Evolutionary conservation across 1,140 invertebrate species (phyloP).

Genomic region (Drosophila parabipectinata): DNA sequence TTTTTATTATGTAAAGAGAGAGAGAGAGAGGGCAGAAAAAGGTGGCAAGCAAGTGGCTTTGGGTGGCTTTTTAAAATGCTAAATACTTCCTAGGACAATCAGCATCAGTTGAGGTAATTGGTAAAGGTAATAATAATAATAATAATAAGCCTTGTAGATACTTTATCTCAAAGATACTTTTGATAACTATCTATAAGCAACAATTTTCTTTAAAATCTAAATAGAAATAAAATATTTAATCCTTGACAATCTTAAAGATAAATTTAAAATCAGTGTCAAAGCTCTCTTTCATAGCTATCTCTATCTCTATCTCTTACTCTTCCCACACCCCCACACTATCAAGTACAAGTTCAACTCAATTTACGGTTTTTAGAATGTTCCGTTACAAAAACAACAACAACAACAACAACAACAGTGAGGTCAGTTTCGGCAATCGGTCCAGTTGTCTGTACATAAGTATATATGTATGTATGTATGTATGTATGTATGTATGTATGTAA

Average conservation of each 20-base stretch:
- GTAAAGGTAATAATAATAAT: neutral
- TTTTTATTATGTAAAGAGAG: conserved; percentile 26
- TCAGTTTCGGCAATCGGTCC: conserved; percentile 49
- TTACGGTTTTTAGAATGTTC: conserved; percentile 43
- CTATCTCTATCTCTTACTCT: neutral
- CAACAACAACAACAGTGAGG: conserved; percentile 39
- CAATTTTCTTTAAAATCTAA: too few relatives aligned
- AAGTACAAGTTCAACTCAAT: conserved; percentile 39
- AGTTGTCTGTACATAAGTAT: conserved; percentile 5
- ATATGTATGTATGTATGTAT: neutral
- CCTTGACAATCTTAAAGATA: neutral
- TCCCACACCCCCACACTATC: neutral
- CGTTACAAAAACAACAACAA: conserved; percentile 1
- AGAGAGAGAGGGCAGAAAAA: neutral
- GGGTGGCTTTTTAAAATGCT: conserved; percentile 19
- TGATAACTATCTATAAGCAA: too few relatives aligned
- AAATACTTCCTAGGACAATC: conserved; percentile 29
- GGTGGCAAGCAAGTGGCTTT: conserved; percentile 19
- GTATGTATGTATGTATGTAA: neutral
- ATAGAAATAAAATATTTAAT: neutral
- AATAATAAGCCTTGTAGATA: too few relatives aligned
- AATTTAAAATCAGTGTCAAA: conserved; percentile 17
- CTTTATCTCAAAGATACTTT: too few relatives aligned
- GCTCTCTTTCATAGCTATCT: neutral
- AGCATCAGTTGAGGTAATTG: conserved; percentile 2